Evolutionary conservation across 2,797 vertebrate genomes (phyloP), one percentile per base, ranked within the genome.

Genomic region (Chelon labrosus): DNA sequence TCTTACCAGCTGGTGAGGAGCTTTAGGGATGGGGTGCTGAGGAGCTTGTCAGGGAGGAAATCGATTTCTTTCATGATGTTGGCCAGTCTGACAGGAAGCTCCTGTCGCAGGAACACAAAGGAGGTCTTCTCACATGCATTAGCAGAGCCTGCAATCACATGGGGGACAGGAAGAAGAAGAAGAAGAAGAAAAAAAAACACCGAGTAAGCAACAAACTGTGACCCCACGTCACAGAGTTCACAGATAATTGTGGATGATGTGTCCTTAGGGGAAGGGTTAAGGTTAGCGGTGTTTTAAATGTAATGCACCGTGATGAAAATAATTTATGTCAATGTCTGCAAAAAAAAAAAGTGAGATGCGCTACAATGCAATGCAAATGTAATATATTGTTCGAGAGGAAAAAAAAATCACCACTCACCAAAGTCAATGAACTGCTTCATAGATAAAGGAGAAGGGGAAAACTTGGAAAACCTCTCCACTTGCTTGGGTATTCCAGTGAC

Each of bases 51-150:
- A 6, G 98, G 98, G 68, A 99, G 97, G 35, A 97, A 96, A 79
- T 98, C 96, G 1, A 99, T 98, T 92, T 99, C 98, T 70, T 95
- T 97, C 93, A 99, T 95, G 84, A 99, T 99, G 90, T 99, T 99
- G 77, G 97, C 97, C 76, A 99, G 93, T 82, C 98, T 92, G 77
- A 99, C 98, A 2, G 98, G 97, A 89, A 99, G 95, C 76, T 99
- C 98, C 90, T 99, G 98, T 4, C 97, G 92, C 75, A 99, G 89
- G 92, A 99, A 99, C 0, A 95, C 92, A 62, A 99, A 99, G 4
- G 98, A 99, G 13, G 98, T 99, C 94, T 97, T 98, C 92, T 99
- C 98, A 79, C 98, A 99, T 17, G 97, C 98, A 75, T 99, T 97
- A 60, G 95, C 95, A 0, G 96, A 97, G 70, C 98, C 98, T 99